These are phyloP conservation scores for pig (Sus scrofa) DNA, from an alignment of 2,113 vertebrate species.

Conservation along the genomic window DNA sequence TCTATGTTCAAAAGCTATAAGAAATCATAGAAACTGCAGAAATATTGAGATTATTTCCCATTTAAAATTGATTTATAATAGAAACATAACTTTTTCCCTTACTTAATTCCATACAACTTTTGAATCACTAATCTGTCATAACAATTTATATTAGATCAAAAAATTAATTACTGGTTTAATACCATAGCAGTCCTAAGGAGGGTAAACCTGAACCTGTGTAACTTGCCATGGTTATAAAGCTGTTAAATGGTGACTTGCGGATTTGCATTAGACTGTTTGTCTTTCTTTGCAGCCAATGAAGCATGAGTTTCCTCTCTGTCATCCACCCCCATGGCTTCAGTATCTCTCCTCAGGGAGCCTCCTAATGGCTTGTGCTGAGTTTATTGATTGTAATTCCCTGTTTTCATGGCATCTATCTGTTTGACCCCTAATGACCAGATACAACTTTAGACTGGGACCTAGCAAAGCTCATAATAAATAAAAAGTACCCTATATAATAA, in stretches of 20 bases:
- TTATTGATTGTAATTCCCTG: neutral
- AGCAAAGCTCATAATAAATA: neutral
- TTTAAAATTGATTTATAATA: constrained; percentile 20
- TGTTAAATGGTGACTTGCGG: neutral
- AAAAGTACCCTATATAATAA: neutral
- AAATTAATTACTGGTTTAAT: neutral
- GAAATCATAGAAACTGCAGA: constrained; percentile 46
- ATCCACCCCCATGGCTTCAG: neutral
- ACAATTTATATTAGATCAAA: neutral
- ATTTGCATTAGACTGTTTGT: neutral
- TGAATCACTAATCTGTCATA: neutral
- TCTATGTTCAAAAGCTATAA: neutral
- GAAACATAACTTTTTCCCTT: neutral
- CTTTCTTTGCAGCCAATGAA: neutral
- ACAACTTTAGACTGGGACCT: neutral
- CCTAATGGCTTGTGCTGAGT: neutral
- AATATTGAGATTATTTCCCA: neutral
- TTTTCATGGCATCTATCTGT: neutral
- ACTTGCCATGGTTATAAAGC: neutral
- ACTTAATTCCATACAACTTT: neutral
- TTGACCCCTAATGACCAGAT: neutral
- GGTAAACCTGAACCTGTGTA: neutral
- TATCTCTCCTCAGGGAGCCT: neutral
- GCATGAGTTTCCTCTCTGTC: neutral
- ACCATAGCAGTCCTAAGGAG: neutral